These are phyloP conservation scores for Phyllostomus hastatus DNA, from an alignment of 2,113 vertebrate species.

Conservation along the genomic window DNA sequence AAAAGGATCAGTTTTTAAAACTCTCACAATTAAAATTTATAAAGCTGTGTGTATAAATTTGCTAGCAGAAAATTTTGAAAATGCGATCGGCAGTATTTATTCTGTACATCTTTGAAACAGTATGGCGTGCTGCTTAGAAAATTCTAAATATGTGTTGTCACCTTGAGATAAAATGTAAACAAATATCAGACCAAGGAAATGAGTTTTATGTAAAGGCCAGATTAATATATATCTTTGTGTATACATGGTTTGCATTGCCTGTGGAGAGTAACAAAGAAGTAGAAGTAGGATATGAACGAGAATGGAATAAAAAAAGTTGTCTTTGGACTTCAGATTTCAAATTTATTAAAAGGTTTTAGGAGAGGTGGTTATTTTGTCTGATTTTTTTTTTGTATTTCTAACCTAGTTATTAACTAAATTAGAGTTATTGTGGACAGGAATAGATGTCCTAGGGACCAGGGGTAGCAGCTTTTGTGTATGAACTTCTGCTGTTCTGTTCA, in stretches of 20 bases:
- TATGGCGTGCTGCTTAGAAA: conserved; percentile 1
- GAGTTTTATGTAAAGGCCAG: not conserved
- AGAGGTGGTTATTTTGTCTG: conserved; percentile 17
- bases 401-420: conserved; percentile 70
- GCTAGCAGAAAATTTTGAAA: conserved; percentile 43
- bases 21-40: conserved; percentile 43
- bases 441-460: conserved; percentile 43
- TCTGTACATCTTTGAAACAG: conserved; percentile 9
- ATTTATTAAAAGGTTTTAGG: conserved; percentile 35
- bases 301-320: not conserved
- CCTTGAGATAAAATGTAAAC: conserved; percentile 58
- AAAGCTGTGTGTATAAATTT: conserved; percentile 37
- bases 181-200: conserved; percentile 44
- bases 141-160: not conserved
- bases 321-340: conserved; percentile 46
- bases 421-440: conserved; percentile 63
- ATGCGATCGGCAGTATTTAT: conserved; percentile 19
- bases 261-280: not conserved
- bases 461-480: conserved; percentile 33
- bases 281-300: not conserved
- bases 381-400: conserved; percentile 47
- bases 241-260: conserved; percentile 14
- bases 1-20: conserved; percentile 42
- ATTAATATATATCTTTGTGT: not conserved
- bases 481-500: conserved; percentile 30